Evolutionary conservation across 2,888 invertebrate genomes (phyloP).

Genomic region (Drosophila recens): DNA sequence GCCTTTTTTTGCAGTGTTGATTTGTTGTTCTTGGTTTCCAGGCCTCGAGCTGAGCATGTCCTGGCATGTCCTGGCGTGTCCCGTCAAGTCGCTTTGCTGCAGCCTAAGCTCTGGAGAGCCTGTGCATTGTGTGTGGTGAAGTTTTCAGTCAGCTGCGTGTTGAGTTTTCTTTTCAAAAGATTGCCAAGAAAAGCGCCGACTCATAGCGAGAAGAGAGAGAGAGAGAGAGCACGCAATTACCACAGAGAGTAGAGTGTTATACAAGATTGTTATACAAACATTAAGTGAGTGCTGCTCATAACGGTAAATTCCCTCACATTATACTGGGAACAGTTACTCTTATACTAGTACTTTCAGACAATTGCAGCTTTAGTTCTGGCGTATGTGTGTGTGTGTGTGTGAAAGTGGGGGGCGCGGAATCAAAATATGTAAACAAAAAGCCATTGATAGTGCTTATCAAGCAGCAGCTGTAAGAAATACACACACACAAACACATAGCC

Average conservation of each 20-base stretch:
- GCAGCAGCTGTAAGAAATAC: constrained; percentile 34
- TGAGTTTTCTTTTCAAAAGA: constrained; percentile 37
- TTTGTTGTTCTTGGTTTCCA: constrained; percentile 39
- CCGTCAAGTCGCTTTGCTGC: constrained; percentile 30
- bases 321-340: constrained; percentile 53
- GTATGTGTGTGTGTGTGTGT: not conserved
- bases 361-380: not conserved
- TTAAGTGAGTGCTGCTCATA: not conserved
- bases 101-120: constrained; percentile 32
- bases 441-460: constrained; percentile 68
- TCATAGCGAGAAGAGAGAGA: constrained; percentile 12
- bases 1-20: constrained; percentile 36
- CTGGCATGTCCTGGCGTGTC: constrained; percentile 15
- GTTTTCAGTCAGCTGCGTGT: constrained; percentile 57
- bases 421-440: constrained; percentile 52
- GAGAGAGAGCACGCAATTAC: not conserved
- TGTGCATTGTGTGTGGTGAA: constrained; percentile 55
- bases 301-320: not conserved
- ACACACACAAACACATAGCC: constrained; percentile 16
- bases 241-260: constrained; percentile 8
- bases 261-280: constrained; percentile 25
- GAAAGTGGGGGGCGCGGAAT: constrained; percentile 22
- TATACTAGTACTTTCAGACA: constrained; percentile 25
- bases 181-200: constrained; percentile 51
- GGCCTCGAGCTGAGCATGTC: constrained; percentile 14